Evolutionary conservation across 1,140 invertebrate genomes (phyloP), one percentile per base, ranked within the genome.

Genomic region (Hormaphis cornu): DNA sequence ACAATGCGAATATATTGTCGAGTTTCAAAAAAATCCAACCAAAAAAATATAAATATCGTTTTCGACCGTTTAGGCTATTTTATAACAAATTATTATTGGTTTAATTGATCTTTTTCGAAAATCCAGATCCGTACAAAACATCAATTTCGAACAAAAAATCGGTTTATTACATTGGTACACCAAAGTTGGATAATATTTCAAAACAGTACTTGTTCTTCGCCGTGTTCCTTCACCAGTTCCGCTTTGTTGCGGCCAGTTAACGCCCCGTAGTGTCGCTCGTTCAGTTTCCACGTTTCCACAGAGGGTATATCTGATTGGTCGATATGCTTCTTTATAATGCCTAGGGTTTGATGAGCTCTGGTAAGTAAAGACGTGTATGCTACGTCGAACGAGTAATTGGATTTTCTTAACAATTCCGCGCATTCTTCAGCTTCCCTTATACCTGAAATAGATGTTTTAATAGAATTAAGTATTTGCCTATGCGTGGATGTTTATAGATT

Each of bases 231-330:
- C 48, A 86, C 86, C 14, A 86, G 85, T 75, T 88, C 85, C 0
- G 83, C 80, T 76, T 89, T 89, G 73, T 88, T 86, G 5, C 84
- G 78, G 3, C 87, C 87, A 14, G 86, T 88, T 9, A 89, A 78
- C 59, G 81, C 84, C 12, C 87, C 87, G 75, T 89, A 89, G 76
- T 89, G 87, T 33, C 88, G 78, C 73, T 89, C 88, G 75, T 88
- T 88, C 2, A 89, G 77, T 48, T 86, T 78, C 87, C 87, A 89
- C 37, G 84, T 82, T 72, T 81, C 79, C 6, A 78, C 70, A 5
- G 85, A 79, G 0, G 83, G 80, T 33, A 89, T 76, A 76, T 82
- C 81, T 48, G 79, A 77, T 70, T 84, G 80, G 28, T 80, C 81
- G 42, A 86, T 75, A 70, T 82, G 81, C 66, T 83, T 77, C 54